Conservation (phyloP, 2,888 invertebrate species). For the Lithophane semibrunnea region DNA sequence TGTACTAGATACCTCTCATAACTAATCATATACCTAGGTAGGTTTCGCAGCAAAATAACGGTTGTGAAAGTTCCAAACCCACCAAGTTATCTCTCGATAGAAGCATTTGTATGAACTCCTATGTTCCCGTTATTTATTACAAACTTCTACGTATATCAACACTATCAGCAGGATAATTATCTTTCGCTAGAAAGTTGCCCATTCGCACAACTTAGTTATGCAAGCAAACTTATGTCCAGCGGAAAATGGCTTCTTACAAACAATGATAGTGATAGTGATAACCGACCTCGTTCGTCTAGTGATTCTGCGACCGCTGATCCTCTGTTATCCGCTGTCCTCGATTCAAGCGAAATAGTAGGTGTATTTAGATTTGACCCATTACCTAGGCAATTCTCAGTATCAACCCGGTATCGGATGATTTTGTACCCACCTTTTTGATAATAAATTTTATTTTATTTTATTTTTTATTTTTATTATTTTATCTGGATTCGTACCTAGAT, state of each 20-base stretch:
- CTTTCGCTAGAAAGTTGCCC: slow-evolving; percentile 37
- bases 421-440: no score
- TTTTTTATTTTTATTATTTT: no score
- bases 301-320: no score
- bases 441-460: no score
- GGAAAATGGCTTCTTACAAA: background rate
- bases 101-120: background rate
- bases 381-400: no score
- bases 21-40: background rate
- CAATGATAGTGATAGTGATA: background rate
- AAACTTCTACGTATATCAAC: slow-evolving; percentile 12
- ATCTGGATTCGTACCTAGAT: no score
- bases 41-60: background rate
- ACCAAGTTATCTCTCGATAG: background rate
- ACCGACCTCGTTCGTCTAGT: background rate
- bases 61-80: background rate
- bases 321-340: no score
- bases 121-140: background rate
- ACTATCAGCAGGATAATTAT: slow-evolving; percentile 42
- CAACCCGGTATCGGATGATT: no score
- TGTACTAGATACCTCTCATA: background rate
- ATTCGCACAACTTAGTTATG: slow-evolving; percentile 8
- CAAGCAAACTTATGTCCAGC: background rate
- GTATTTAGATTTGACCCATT: no score
- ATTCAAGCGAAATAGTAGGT: no score